Conservation (phyloP, 1,140 invertebrate genomes). For the Asbolus verrucosus region DNA sequence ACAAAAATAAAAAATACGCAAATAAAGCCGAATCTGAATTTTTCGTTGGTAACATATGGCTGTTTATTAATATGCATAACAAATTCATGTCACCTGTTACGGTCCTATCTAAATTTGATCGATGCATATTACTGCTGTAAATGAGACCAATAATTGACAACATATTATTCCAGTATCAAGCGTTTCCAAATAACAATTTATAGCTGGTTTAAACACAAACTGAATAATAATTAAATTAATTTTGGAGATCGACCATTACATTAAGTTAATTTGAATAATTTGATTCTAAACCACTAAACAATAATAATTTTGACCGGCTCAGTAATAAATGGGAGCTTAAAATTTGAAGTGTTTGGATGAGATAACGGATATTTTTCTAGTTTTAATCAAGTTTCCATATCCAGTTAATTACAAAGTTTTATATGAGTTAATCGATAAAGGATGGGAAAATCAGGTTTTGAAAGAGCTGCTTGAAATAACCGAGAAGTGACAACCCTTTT, state of each 20-base stretch:
- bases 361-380: background rate
- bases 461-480: conserved; percentile 8
- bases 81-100: conserved; percentile 42
- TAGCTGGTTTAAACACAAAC: conserved; percentile 33
- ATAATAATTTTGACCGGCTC: too few relatives aligned
- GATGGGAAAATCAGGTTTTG: conserved; percentile 11
- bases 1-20: too few relatives aligned
- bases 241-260: background rate
- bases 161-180: conserved; percentile 41
- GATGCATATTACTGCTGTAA: conserved; percentile 26
- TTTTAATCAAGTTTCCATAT: background rate
- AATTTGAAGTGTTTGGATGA: background rate
- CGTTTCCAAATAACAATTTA: conserved; percentile 40
- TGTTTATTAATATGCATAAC: conserved; percentile 19
- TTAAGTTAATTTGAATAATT: background rate
- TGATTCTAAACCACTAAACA: background rate
- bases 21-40: too few relatives aligned
- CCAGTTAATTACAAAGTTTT: conserved; percentile 23
- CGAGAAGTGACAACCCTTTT: conserved; percentile 13
- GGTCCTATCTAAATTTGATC: conserved; percentile 36
- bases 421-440: conserved; percentile 9
- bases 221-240: conserved; percentile 38
- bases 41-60: background rate
- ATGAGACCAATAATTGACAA: conserved; percentile 40
- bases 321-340: too few relatives aligned